Conservation (phyloP, 2,113 vertebrate species). For the Pithys albifrons region DNA sequence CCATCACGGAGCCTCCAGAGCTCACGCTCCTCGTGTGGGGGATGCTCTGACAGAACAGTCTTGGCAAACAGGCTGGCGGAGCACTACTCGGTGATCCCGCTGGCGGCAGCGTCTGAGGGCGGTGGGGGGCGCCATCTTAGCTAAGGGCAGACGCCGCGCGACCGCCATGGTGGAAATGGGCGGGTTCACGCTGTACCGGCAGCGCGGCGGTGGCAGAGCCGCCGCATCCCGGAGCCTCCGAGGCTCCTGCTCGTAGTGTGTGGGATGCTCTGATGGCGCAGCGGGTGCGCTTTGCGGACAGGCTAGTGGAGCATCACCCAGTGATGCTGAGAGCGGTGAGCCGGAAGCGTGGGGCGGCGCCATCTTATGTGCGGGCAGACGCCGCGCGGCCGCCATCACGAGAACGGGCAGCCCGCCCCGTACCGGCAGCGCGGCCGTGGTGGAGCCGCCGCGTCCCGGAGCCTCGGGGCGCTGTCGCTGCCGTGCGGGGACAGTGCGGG, state of each 20-base stretch:
- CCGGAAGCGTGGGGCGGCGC: neutral
- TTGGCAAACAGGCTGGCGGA: too few relatives aligned
- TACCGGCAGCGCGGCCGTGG: too few relatives aligned
- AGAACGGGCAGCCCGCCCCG: neutral
- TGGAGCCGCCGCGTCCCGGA: too few relatives aligned
- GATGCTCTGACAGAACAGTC: too few relatives aligned
- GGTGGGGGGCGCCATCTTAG: constrained; percentile 12
- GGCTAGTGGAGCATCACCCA: too few relatives aligned
- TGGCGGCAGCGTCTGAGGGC: too few relatives aligned
- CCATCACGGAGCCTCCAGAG: too few relatives aligned
- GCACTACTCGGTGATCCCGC: too few relatives aligned
- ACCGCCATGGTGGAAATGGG: neutral
- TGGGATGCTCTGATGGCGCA: neutral
- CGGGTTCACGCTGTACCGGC: neutral
- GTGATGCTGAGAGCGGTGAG: too few relatives aligned
- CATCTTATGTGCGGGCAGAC: neutral
- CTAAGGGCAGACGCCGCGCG: neutral
- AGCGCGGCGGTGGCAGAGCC: neutral
- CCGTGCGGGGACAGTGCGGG: too few relatives aligned
- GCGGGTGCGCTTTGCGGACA: neutral
- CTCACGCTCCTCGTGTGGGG: neutral
- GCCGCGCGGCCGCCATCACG: neutral
- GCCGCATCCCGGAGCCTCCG: neutral
- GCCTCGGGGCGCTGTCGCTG: too few relatives aligned
- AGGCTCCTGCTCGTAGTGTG: neutral